A percentile compares a stretch with the other conserved stretches of the same genome.
Conservation (phyloP, 2,113 vertebrate genomes). For the Megalops atlanticus region DNA sequence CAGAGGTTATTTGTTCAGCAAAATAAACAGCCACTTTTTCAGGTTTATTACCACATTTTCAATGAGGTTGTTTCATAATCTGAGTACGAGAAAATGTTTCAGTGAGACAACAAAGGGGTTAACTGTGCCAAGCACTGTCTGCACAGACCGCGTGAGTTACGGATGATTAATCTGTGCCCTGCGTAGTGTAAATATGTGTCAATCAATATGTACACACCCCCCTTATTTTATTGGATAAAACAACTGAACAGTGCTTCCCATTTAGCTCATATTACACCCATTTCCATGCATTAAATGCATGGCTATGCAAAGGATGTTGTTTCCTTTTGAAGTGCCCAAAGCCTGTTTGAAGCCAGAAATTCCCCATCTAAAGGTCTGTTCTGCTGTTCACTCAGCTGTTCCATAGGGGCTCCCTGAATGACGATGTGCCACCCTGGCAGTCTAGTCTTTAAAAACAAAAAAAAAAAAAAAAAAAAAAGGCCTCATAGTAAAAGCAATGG, state of each 20-base stretch:
- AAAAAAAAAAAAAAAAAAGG: too few relatives aligned
- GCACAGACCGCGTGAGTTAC: background rate
- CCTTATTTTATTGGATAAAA: background rate
- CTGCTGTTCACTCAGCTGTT: too few relatives aligned
- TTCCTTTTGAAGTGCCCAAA: background rate
- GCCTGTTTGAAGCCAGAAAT: too few relatives aligned
- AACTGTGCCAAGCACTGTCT: background rate
- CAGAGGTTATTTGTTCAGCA: too few relatives aligned
- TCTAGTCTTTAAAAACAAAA: background rate
- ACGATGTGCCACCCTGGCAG: background rate
- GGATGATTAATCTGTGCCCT: background rate
- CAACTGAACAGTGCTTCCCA: background rate
- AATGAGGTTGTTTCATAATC: background rate
- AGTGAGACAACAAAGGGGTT: too few relatives aligned
- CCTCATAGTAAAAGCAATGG: background rate
- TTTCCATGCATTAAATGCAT: background rate
- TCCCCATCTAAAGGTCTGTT: too few relatives aligned
- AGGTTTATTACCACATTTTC: background rate
- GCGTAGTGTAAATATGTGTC: background rate
- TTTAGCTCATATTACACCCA: background rate
- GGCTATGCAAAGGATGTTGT: background rate
- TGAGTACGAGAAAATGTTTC: too few relatives aligned
- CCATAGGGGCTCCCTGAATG: background rate
- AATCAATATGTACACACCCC: background rate
- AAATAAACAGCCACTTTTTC: too few relatives aligned